phyloP scores from a whole-genome alignment of 1,140 invertebrate genomes.

The Onthophagus taurus region DNA sequence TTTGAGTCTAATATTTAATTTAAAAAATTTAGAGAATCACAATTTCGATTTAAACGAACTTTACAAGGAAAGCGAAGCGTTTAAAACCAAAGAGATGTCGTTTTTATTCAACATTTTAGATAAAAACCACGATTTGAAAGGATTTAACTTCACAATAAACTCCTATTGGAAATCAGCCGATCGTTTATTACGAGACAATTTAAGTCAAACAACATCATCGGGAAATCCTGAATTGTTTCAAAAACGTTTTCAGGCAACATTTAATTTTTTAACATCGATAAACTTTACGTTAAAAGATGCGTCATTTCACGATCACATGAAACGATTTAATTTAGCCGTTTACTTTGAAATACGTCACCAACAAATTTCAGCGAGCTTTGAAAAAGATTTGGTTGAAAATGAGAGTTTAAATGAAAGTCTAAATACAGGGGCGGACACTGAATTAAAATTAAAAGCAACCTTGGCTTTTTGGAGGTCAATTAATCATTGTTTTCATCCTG shows the following conservation, averaged over 20 bases:
- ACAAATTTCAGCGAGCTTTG: constrained; percentile 67
- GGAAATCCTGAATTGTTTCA: constrained; percentile 86
- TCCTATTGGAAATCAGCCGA: constrained; percentile 84
- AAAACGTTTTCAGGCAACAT: constrained; percentile 68
- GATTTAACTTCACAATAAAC: constrained; percentile 79
- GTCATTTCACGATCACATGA: constrained; percentile 49
- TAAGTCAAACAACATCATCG: constrained; percentile 78
- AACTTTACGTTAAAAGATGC: constrained; percentile 38
- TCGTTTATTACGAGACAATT: constrained; percentile 61
- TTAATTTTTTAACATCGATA: constrained; percentile 69
- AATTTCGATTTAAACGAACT: constrained; percentile 64
- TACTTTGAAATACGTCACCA: constrained; percentile 93
- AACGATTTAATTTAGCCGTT: constrained; percentile 87
- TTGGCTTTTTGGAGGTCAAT: constrained; percentile 22
- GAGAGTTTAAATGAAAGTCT: neutral
- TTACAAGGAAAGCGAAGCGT: constrained; percentile 61
- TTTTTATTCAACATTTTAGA: constrained; percentile 49
- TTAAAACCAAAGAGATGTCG: constrained; percentile 57
- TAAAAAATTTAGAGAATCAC: constrained; percentile 52
- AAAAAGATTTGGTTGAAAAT: constrained; percentile 18
- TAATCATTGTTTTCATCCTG: constrained; percentile 22
- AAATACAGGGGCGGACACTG: neutral
- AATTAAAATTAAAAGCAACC: constrained; percentile 22
- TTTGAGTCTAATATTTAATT: constrained; percentile 64
- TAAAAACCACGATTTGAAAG: constrained; percentile 39